phyloP scores from a whole-genome alignment of 2,113 vertebrate species.

The Laticauda laticaudata region DNA sequence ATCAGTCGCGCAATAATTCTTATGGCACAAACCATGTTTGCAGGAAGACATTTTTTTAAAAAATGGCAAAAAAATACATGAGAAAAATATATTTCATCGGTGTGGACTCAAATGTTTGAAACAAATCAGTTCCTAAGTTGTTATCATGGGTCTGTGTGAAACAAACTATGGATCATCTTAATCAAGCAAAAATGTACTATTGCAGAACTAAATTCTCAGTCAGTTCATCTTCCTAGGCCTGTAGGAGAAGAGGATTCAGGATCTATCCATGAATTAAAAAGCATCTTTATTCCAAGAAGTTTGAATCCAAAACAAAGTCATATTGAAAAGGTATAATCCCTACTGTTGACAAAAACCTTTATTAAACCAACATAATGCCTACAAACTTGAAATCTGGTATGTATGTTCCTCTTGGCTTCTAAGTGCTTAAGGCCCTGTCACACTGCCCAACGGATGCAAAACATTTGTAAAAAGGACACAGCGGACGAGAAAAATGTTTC shows the following conservation, averaged over 20 bases:
- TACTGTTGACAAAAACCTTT: neutral
- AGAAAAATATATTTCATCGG: neutral
- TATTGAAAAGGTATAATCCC: neutral
- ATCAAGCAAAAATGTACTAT: neutral
- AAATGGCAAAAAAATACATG: neutral
- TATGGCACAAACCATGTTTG: neutral
- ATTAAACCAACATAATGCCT: neutral
- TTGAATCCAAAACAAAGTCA: neutral
- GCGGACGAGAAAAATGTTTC: too few species aligned
- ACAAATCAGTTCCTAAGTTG: neutral
- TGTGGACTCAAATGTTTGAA: neutral
- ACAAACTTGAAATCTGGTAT: too few species aligned
- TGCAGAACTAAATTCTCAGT: neutral
- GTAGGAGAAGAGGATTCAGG: neutral
- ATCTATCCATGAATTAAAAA: neutral
- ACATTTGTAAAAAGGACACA: too few species aligned
- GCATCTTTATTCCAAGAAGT: neutral
- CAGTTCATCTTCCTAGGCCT: neutral
- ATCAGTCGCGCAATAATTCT: neutral
- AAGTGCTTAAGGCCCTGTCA: too few species aligned
- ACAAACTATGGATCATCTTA: neutral
- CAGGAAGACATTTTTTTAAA: neutral
- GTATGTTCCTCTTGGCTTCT: too few species aligned
- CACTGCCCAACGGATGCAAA: too few species aligned
- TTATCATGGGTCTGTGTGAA: neutral